Conservation (phyloP, 2,113 vertebrate genomes). For the Gulo gulo region DNA sequence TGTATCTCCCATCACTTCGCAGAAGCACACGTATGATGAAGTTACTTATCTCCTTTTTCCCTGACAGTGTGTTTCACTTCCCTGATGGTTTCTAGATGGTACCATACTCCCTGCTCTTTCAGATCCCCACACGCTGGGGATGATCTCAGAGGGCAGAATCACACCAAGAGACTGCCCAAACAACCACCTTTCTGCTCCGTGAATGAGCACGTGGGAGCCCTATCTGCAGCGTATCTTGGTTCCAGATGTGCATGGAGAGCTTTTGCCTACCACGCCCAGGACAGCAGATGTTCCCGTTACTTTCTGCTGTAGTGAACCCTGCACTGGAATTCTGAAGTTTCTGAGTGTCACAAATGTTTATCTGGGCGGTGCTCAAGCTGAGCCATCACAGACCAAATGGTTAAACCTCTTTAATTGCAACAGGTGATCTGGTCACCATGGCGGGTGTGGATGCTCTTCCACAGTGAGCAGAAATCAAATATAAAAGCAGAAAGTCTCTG, state of each 20-base stretch:
- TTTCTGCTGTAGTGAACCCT: not conserved
- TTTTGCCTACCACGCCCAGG: not conserved
- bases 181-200: accelerated
- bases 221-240: accelerated
- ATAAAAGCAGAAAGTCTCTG: not conserved
- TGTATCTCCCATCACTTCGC: not conserved
- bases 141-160: accelerated
- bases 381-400: not conserved
- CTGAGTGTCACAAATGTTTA: not conserved
- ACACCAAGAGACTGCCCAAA: accelerated
- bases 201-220: accelerated
- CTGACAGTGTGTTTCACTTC: not conserved
- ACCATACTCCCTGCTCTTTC: not conserved
- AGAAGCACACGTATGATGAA: not conserved
- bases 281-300: accelerated
- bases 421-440: not conserved
- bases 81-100: not conserved
- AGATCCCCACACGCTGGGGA: accelerated
- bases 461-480: not conserved
- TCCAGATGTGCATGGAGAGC: not conserved
- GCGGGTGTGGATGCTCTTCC: too few species aligned
- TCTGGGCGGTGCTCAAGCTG: not conserved
- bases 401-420: not conserved
- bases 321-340: not conserved
- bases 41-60: not conserved